Conservation (phyloP, 2,797 vertebrate genomes). For the Oreochromis grahami region DNA sequence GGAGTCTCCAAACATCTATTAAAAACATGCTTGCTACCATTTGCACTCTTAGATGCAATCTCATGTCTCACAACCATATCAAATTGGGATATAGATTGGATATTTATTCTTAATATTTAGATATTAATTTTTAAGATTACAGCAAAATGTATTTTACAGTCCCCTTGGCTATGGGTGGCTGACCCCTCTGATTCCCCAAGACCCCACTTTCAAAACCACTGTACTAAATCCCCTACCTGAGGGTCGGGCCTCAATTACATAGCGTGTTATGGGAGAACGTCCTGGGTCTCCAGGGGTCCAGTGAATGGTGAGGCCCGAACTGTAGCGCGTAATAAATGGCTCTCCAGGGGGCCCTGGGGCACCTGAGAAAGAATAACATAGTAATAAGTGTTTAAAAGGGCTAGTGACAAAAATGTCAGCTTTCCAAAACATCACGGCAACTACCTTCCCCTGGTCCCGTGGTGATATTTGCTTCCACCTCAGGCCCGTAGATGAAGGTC, state of each 20-base stretch:
- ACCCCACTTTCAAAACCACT: not conserved
- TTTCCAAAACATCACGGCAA: not conserved
- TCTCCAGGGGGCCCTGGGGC: constrained; percentile 92
- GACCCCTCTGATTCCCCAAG: not conserved
- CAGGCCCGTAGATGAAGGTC: constrained; percentile 92
- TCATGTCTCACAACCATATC: not conserved
- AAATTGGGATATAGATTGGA: accelerated
- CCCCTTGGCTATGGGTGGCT: not conserved
- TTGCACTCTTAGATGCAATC: not conserved
- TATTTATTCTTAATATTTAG: not conserved
- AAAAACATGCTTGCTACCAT: not conserved
- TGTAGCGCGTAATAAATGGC: constrained; percentile 91
- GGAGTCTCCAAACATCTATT: not conserved
- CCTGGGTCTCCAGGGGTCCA: constrained; percentile 94
- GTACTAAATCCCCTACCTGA: constrained; percentile 78
- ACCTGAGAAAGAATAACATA: constrained; percentile 67
- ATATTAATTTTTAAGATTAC: not conserved
- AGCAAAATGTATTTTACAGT: not conserved
- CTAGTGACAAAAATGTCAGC: not conserved
- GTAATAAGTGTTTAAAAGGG: not conserved
- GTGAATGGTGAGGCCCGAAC: constrained; percentile 92
- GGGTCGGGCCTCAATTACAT: constrained; percentile 93
- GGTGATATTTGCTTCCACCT: constrained; percentile 95
- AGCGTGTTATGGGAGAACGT: constrained; percentile 90
- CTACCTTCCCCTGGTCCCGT: constrained; percentile 95